phyloP scores from a whole-genome alignment of 2,113 vertebrate genomes.

The Hemibagrus wyckioides region DNA sequence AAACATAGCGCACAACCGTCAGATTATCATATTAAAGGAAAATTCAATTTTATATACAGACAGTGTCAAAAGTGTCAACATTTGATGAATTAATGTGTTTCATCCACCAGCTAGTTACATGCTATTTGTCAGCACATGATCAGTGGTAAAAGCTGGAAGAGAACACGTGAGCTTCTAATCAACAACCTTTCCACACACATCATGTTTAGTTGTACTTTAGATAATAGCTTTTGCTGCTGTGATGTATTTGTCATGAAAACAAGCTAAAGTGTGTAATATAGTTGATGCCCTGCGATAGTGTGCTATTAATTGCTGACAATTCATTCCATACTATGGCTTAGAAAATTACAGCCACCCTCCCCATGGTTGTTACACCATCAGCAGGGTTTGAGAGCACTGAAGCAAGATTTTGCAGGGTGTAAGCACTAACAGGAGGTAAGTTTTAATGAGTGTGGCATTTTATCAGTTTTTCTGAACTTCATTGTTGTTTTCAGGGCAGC shows the following conservation, averaged over 20 bases:
- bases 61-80: not conserved
- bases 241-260: constrained; percentile 36
- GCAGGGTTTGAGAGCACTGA: not conserved
- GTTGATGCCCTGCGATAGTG: constrained; percentile 20
- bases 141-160: not conserved
- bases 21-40: not conserved
- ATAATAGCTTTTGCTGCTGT: constrained; percentile 26
- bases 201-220: constrained; percentile 14
- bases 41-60: not conserved
- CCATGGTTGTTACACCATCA: not conserved
- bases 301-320: constrained; percentile 15
- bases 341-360: constrained; percentile 4
- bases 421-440: constrained; percentile 5
- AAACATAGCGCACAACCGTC: not conserved
- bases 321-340: not conserved
- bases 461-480: constrained; percentile 33
- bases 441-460: constrained; percentile 38
- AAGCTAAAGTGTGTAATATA: not conserved
- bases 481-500: constrained; percentile 24
- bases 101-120: not conserved
- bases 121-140: constrained; percentile 24
- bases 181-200: constrained; percentile 1
- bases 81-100: constrained; percentile 13
- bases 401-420: constrained; percentile 28
- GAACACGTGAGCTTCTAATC: constrained; percentile 1